Percentiles rank a stretch among this genome's conserved stretches.
phyloP scores from a whole-genome alignment of 2,888 invertebrate species.

The Crepidodera aurea region DNA sequence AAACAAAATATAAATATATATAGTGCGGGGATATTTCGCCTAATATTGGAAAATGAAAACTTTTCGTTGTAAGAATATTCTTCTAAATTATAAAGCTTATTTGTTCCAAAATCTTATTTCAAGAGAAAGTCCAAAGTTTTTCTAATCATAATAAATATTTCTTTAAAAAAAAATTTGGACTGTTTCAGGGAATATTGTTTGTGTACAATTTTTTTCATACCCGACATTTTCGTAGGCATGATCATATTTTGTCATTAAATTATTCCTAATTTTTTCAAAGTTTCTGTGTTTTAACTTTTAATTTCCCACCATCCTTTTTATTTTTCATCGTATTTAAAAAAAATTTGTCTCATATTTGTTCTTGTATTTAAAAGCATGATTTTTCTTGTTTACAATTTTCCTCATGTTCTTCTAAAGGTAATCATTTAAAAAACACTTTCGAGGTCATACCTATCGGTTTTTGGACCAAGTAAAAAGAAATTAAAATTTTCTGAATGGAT shows the following conservation, averaged over 20 bases:
- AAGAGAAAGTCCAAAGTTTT: too few species aligned
- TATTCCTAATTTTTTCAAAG: neutral
- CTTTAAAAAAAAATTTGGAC: too few species aligned
- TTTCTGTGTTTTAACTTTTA: constrained; percentile 3
- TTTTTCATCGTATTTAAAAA: neutral
- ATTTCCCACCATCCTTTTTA: neutral
- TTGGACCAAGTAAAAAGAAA: too few species aligned
- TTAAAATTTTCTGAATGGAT: too few species aligned
- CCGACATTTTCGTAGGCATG: constrained; percentile 1
- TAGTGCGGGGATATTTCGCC: too few species aligned
- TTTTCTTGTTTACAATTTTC: constrained; percentile 3
- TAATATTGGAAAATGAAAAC: too few species aligned
- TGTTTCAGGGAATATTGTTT: too few species aligned
- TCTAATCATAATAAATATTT: too few species aligned
- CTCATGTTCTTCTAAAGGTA: neutral
- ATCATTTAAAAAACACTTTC: neutral
- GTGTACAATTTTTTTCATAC: neutral
- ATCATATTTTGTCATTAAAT: constrained; percentile 1
- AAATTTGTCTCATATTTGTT: neutral
- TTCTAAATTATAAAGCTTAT: too few species aligned
- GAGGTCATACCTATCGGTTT: neutral
- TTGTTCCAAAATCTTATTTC: too few species aligned
- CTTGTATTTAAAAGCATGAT: constrained; percentile 19
- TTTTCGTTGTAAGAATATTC: too few species aligned
- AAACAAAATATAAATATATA: too few species aligned